A percentile compares a stretch with the other conserved stretches of the same genome.
Evolutionary conservation across 30 jellyfish, hydroid and myxozoan genomes (phyloP).

Genomic region (Hydra vulgaris): DNA sequence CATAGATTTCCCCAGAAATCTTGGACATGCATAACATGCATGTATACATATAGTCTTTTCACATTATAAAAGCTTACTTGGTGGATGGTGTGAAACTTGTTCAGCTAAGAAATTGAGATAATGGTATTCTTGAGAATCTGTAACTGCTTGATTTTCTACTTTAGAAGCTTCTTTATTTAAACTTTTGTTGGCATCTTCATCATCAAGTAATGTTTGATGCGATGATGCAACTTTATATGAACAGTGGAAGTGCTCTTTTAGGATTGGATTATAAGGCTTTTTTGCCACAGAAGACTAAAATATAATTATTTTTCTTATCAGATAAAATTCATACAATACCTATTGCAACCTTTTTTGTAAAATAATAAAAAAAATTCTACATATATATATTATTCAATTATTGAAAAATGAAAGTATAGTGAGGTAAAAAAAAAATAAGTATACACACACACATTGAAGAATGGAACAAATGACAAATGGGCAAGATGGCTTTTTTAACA

Average conservation of each 20-base stretch:
- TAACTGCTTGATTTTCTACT: background rate
- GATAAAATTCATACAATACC: background rate
- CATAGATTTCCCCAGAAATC: too few species aligned
- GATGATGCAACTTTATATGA: conserved; percentile 69
- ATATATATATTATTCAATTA: too few species aligned
- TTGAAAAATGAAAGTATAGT: too few species aligned
- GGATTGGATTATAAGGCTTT: conserved; percentile 95
- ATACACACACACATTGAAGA: too few species aligned
- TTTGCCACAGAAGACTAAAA: conserved; percentile 84
- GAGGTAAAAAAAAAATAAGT: too few species aligned
- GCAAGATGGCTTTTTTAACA: too few species aligned
- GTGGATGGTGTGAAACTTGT: conserved; percentile 99
- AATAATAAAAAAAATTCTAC: too few species aligned
- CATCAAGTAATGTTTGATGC: background rate
- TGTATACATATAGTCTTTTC: too few species aligned
- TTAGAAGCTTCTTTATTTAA: conserved; percentile 1
- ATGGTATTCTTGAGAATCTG: conserved; percentile 18
- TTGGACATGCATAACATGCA: too few species aligned
- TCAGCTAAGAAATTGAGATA: conserved; percentile 59
- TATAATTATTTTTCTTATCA: background rate
- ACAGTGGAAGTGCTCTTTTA: conserved; percentile 86
- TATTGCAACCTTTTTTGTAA: background rate
- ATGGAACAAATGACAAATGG: too few species aligned
- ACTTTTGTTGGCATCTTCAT: background rate
- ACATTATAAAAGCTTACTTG: conserved; percentile 45